Conservation (phyloP, 1,140 invertebrate genomes). For the Agrypnia vestita region DNA sequence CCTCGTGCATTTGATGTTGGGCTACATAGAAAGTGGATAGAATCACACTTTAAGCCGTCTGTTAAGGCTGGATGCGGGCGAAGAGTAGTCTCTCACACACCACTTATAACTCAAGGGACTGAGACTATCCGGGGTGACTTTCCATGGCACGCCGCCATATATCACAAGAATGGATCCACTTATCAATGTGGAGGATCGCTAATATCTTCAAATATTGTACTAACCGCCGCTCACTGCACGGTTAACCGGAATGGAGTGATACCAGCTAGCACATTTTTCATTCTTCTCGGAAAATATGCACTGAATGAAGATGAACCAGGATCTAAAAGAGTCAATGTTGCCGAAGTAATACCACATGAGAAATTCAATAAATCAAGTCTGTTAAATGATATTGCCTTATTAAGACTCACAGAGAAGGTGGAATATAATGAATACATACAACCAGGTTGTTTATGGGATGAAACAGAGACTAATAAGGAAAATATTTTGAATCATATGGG, state of each 20-base stretch:
- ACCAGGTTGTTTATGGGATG: slow-evolving; percentile 54
- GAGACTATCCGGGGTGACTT: slow-evolving; percentile 49
- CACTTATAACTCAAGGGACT: slow-evolving; percentile 33
- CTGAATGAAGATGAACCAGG: slow-evolving; percentile 24
- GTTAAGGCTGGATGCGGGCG: slow-evolving; percentile 48
- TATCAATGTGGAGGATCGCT: slow-evolving; percentile 54
- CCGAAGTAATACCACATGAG: slow-evolving; percentile 49
- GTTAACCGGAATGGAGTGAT: neutral
- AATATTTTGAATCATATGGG: slow-evolving; percentile 45
- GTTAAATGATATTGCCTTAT: slow-evolving; percentile 53
- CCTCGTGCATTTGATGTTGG: slow-evolving; percentile 33
- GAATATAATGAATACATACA: slow-evolving; percentile 51
- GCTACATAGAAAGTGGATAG: slow-evolving; percentile 40
- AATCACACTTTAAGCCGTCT: slow-evolving; percentile 55
- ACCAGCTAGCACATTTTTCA: slow-evolving; percentile 17
- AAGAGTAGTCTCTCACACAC: slow-evolving; percentile 36
- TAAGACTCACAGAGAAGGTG: slow-evolving; percentile 44
- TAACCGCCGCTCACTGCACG: slow-evolving; percentile 56
- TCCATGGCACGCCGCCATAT: slow-evolving; percentile 55
- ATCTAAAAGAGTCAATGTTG: slow-evolving; percentile 28
- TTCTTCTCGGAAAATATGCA: slow-evolving; percentile 46
- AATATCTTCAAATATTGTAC: slow-evolving; percentile 37
- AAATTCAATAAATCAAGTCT: slow-evolving; percentile 30
- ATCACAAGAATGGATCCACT: neutral
- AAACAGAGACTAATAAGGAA: slow-evolving; percentile 39